Base-by-base conservation (phyloP, 2,888 invertebrate genomes). In the Glaucopsyche alexis region DNA sequence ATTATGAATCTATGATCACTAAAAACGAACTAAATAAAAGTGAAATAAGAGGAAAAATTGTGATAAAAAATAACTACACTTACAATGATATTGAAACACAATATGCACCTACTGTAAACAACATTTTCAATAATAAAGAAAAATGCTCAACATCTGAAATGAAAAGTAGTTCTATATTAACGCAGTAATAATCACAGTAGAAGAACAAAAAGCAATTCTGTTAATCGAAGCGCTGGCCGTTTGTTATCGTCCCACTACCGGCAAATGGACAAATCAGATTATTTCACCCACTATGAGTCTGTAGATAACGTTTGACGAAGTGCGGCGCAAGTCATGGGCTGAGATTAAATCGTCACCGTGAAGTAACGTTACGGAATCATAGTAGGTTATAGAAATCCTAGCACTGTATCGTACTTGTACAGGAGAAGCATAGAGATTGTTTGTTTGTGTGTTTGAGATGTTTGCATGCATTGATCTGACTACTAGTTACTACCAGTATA, bases 221-320 rank as follows among this genome's bases (percentile, higher is more conserved):
- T 88, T 91, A 91, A 91, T 91, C 87, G 90, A 88, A 87, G 83
- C 80, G 78, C 77, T 81, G 82, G 80, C 87, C 86, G 87, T 90
- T 90, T 88, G 87, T 88, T 86, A 85, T 84, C 83, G 83, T 80
- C 81, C 83, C 80, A 82, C 86, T 85, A 84, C 84, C 87, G 87
- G 90, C 87, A 90, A 93, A 92, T 91, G 92, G 92, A 91, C 91
- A 91, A 92, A 93, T 92, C 92, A 88, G 92, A 93, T 93, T 93
- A 91, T 90, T 93, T 91, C 87, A 87, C 89, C 90, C 91, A 87
- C 90, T 91, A 91, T 89, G 90, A 91, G 88, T 85, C 85, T 83
- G 82, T 87, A 89, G 91, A 91, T 91, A 91, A 87, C 87, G 83
- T 82, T 81, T 78, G 77, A 77, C 75, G 72, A 40, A 79, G 76